Conservation (phyloP, 2,113 vertebrate genomes). For the Stercorarius parasiticus region DNA sequence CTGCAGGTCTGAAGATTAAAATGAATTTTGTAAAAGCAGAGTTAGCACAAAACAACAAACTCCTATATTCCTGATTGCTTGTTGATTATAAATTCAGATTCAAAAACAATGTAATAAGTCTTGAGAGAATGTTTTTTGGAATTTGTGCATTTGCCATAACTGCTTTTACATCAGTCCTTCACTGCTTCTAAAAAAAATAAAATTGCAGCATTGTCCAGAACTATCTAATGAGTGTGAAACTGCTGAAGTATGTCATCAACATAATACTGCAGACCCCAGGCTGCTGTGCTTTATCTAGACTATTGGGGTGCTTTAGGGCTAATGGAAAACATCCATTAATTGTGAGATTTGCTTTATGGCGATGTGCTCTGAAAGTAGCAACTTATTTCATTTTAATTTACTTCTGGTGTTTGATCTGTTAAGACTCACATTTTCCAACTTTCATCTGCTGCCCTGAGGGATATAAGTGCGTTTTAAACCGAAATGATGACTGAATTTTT, state of each 20-base stretch:
- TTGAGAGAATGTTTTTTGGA: not conserved
- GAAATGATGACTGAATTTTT: not conserved
- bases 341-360: not conserved
- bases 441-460: not conserved
- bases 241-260: not conserved
- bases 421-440: not conserved
- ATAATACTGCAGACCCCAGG: not conserved
- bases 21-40: not conserved
- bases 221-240: not conserved
- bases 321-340: not conserved
- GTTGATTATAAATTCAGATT: not conserved
- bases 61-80: not conserved
- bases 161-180: not conserved
- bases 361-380: not conserved
- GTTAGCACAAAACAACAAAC: not conserved
- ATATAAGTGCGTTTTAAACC: not conserved
- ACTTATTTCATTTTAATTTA: slow-evolving; percentile 23
- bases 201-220: not conserved
- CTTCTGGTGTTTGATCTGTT: slow-evolving; percentile 3
- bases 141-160: not conserved
- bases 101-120: not conserved
- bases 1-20: not conserved
- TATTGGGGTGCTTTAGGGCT: not conserved
- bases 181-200: not conserved
- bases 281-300: not conserved